phyloP scores from a whole-genome alignment of 2,113 vertebrate genomes.

The Choloepus hoffmanni region DNA sequence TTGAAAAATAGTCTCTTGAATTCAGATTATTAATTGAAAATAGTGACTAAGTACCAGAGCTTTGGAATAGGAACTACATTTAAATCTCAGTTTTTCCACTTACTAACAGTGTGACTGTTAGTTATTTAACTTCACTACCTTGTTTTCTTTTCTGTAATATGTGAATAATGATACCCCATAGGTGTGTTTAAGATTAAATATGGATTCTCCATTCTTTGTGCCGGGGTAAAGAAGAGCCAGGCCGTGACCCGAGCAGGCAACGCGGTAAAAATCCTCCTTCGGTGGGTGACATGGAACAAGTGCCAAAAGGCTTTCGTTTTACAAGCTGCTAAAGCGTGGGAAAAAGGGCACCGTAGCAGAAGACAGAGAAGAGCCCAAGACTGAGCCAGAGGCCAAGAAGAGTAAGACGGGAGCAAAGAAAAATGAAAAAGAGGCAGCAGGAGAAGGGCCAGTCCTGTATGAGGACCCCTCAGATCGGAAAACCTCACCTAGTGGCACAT shows the following conservation, averaged over 20 bases:
- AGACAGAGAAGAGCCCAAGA: conserved; percentile 79
- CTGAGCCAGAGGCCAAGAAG: conserved; percentile 89
- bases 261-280: conserved; percentile 33
- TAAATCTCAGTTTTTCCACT: not conserved
- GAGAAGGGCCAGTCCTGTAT: conserved; percentile 89
- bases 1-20: not conserved
- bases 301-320: conserved; percentile 9
- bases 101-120: not conserved
- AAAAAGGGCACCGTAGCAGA: conserved; percentile 88
- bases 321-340: conserved; percentile 91
- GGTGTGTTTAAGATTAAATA: not conserved
- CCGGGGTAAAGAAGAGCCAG: not conserved
- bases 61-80: conserved; percentile 32
- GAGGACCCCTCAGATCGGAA: conserved; percentile 92
- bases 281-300: conserved; percentile 24
- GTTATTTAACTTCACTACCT: not conserved
- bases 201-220: conserved; percentile 67
- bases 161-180: not conserved
- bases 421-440: conserved; percentile 84
- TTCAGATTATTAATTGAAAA: conserved; percentile 29
- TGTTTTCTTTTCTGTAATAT: not conserved
- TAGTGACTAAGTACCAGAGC: not conserved
- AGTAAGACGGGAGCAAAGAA: conserved; percentile 80
- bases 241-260: not conserved
- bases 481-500: conserved; percentile 88